Conservation (phyloP, 2,797 vertebrate species). For the Ptychobarbus kaznakovi region DNA sequence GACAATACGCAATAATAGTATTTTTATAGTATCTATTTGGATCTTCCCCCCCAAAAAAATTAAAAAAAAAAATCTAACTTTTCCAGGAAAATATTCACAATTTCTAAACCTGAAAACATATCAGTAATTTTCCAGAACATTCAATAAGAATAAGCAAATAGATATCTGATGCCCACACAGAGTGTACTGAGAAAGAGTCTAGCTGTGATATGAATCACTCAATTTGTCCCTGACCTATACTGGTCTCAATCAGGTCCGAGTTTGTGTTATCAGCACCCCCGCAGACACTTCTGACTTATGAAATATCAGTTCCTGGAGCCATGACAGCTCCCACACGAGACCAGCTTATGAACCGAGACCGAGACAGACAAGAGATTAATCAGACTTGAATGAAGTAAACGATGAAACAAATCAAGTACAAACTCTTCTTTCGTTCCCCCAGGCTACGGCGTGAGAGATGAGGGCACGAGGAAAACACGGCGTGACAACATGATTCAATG, state of each 20-base stretch:
- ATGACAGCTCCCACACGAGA: neutral
- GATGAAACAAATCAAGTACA: constrained; percentile 27
- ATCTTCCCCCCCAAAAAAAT: neutral
- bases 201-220: neutral
- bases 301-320: constrained; percentile 24
- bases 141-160: neutral
- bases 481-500: constrained; percentile 18
- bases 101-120: neutral
- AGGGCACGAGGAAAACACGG: constrained; percentile 7
- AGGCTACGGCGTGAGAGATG: constrained; percentile 1
- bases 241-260: constrained; percentile 13
- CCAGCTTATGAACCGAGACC: neutral
- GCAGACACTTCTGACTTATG: constrained; percentile 1
- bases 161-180: neutral
- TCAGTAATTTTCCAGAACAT: neutral
- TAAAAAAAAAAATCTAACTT: no score
- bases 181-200: neutral
- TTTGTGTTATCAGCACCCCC: constrained; percentile 21
- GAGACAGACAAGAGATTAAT: constrained; percentile 39
- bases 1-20: neutral
- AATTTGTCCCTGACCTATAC: neutral
- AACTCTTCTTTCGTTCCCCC: constrained; percentile 23
- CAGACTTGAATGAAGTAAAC: constrained; percentile 21
- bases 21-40: no score
- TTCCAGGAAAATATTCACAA: neutral